Evolutionary conservation across 2,113 vertebrate species (phyloP).

Genomic region (Thinocorus orbignyianus): DNA sequence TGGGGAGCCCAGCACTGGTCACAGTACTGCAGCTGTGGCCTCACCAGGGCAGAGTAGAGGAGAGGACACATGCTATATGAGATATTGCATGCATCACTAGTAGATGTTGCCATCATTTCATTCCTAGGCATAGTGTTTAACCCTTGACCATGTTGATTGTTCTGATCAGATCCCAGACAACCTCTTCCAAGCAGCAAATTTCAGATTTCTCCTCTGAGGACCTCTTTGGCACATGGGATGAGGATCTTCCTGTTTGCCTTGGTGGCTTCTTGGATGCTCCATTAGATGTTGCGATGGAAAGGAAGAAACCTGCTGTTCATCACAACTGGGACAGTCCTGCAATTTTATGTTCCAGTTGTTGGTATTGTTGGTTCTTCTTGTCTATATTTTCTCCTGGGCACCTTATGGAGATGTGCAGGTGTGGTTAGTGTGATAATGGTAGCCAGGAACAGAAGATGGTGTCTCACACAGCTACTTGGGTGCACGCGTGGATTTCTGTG

Average conservation of each 20-base stretch:
- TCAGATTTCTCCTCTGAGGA: not conserved
- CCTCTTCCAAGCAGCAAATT: not conserved
- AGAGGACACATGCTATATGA: too few species aligned
- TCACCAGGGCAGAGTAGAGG: too few species aligned
- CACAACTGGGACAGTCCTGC: fast-evolving
- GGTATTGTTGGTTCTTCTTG: not conserved
- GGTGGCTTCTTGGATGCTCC: not conserved
- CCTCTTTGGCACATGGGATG: not conserved
- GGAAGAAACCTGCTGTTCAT: not conserved
- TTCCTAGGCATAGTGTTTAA: not conserved
- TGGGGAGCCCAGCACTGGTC: too few species aligned
- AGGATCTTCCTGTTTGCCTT: not conserved
- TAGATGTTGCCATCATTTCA: not conserved
- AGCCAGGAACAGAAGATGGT: not conserved
- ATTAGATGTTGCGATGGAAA: not conserved
- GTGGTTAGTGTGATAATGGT: not conserved
- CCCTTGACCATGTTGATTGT: fast-evolving
- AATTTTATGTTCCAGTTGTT: not conserved
- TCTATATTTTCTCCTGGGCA: not conserved
- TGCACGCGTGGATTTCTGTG: not conserved
- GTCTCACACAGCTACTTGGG: not conserved
- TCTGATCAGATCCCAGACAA: not conserved
- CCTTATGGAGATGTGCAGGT: fast-evolving
- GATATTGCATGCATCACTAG: not conserved
- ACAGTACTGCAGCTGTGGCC: too few species aligned